Conservation (phyloP, 2,797 vertebrate genomes). For the Streptopelia turtur region DNA sequence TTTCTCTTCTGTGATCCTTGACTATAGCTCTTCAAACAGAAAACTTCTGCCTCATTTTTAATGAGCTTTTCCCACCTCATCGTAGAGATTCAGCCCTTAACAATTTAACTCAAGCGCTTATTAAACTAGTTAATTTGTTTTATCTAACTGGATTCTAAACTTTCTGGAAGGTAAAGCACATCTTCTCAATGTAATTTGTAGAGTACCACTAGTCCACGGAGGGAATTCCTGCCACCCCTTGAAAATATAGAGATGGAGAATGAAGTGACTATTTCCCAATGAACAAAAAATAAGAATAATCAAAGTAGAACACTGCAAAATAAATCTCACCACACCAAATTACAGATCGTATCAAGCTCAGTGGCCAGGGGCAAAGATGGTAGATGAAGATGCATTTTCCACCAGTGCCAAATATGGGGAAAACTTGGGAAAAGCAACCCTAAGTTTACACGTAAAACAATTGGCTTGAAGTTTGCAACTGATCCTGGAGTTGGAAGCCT, state of each 20-base stretch:
- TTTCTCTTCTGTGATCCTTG: neutral
- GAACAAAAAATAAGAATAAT: neutral
- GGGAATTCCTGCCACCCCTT: neutral
- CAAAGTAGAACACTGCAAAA: neutral
- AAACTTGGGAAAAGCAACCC: neutral
- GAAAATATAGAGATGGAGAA: neutral
- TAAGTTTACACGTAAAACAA: neutral
- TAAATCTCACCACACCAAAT: neutral
- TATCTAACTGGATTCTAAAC: neutral
- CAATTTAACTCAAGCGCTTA: neutral
- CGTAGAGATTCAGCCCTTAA: neutral
- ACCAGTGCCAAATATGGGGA: neutral
- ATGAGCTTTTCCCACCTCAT: neutral
- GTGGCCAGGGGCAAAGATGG: neutral
- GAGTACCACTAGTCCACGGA: neutral
- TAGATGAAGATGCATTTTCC: neutral
- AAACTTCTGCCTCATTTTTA: neutral
- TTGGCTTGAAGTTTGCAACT: neutral
- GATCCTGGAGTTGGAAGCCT: neutral
- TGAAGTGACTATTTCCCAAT: neutral
- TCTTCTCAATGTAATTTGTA: accelerated
- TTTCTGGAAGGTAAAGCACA: neutral
- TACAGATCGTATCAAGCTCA: neutral
- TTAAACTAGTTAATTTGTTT: neutral
- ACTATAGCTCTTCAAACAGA: neutral